Conservation (phyloP, 2,113 vertebrate genomes). For the Nanorana parkeri region DNA sequence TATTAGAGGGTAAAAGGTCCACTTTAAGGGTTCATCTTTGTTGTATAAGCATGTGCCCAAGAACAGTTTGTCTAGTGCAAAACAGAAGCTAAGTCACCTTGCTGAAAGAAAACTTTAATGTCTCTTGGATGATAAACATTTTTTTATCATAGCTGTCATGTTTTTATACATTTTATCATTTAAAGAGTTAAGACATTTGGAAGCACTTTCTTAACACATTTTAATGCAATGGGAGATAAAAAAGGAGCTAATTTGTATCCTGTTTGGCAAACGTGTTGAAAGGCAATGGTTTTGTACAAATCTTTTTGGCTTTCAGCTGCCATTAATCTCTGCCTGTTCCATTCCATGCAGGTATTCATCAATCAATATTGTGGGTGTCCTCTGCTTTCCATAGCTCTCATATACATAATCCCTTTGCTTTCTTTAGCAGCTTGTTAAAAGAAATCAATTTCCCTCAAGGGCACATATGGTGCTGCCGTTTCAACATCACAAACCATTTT, state of each 20-base stretch:
- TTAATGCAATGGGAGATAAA: neutral
- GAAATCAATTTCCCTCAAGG: conserved; percentile 52
- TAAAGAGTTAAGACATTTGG: neutral
- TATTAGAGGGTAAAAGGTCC: too few species aligned
- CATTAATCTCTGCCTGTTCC: conserved; percentile 48
- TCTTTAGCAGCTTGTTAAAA: conserved; percentile 51
- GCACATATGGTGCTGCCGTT: conserved; percentile 24
- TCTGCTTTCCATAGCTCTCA: conserved; percentile 42
- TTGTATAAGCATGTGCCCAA: too few species aligned
- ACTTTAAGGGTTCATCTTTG: too few species aligned
- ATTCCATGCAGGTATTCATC: conserved; percentile 45
- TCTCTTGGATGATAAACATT: neutral
- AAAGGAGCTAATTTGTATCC: conserved; percentile 18
- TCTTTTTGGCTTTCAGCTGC: conserved; percentile 46
- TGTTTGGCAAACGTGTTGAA: conserved; percentile 25
- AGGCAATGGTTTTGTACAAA: conserved; percentile 33
- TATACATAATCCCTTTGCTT: conserved; percentile 54
- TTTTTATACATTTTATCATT: neutral
- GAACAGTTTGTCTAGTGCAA: too few species aligned
- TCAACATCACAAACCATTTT: conserved; percentile 37
- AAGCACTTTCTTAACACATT: neutral
- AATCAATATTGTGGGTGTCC: conserved; percentile 44
- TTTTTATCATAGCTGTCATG: neutral
- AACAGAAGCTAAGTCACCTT: too few species aligned
- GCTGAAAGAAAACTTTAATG: too few species aligned